Base-by-base conservation (phyloP, 2,113 vertebrate genomes). In the Vicugna pacos region DNA sequence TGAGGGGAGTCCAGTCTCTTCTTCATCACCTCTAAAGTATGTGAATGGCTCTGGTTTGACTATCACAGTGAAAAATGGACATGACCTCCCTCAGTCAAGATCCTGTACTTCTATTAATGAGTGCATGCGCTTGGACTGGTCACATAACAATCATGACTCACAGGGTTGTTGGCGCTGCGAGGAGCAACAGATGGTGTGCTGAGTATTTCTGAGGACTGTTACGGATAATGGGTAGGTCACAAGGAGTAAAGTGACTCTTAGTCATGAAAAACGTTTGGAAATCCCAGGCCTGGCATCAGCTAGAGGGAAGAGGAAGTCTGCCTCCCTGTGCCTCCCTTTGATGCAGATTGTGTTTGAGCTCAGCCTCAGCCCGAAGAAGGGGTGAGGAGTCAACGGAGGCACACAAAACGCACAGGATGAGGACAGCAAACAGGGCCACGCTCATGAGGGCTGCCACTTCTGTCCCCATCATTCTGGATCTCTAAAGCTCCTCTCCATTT, bases 11-110 rank as follows among this genome's bases (percentile, higher is more conserved):
- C 30, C 32, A 56, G 32, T 16, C 67, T 86, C 10, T 70, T 56
- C 38, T 91, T 82, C 72, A 60, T 75, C 42, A 91, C 54, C 24
- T 35, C 72, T 84, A 26, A 87, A 70, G 90, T n/a, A 95, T 28
- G 24, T 22, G 56, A 48, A n/a, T 28, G 38, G 38, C 8, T 69
- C 7, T 56, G 62, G 19, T 70, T 28, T 50, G 38, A 89, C 8
- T 9, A n/a, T 64, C 42, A n/a, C 32, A 64, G n/a, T 10, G 30
- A 48, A 80, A 91, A 91, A 67, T 35, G 56, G 89, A 82, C 46
- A 42, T 32, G 35, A 62, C 19, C 42, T 91, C 30, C 83, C 75
- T 87, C 54, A 4, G 42, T 89, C 88, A 73, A 72, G 38, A 91
- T 60, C 64, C 60, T 58, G 19, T 56, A 20, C 22, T 87, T 88